Evolutionary conservation across 2,888 invertebrate genomes (phyloP).

Genomic region (Drosophila borealis): DNA sequence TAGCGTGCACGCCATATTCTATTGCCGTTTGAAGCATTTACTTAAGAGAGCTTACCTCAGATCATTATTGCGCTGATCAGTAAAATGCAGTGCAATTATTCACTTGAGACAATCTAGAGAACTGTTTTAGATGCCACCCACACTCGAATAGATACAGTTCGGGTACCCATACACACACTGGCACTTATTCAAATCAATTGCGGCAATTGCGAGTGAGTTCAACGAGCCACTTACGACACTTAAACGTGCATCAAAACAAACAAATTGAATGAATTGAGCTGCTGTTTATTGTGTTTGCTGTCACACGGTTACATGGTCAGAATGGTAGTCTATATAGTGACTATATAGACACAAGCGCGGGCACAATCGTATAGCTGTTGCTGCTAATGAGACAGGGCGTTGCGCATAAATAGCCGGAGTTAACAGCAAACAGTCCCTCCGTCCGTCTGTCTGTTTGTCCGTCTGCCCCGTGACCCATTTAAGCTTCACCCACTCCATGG

Average conservation of each 20-base stretch:
- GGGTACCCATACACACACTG: background rate
- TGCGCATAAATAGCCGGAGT: slow-evolving; percentile 36
- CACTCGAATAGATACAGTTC: background rate
- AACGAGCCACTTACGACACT: slow-evolving; percentile 64
- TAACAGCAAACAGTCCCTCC: background rate
- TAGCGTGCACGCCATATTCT: background rate
- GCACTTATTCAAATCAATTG: slow-evolving; percentile 50
- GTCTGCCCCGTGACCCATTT: background rate
- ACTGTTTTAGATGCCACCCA: background rate
- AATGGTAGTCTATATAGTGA: background rate
- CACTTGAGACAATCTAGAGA: slow-evolving; percentile 30
- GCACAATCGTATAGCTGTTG: slow-evolving; percentile 10
- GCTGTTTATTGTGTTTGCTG: slow-evolving; percentile 14
- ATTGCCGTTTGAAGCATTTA: background rate
- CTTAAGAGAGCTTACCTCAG: background rate
- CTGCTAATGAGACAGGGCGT: slow-evolving; percentile 28
- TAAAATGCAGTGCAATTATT: slow-evolving; percentile 19
- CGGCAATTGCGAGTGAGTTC: slow-evolving; percentile 54
- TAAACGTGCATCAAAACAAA: slow-evolving; percentile 53
- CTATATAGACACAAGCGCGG: background rate
- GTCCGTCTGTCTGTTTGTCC: background rate
- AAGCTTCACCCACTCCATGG: background rate
- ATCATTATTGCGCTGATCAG: slow-evolving; percentile 3
- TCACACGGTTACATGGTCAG: slow-evolving; percentile 19
- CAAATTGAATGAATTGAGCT: slow-evolving; percentile 48